Conservation (phyloP, 2,797 vertebrate genomes). For the Melopsittacus undulatus region DNA sequence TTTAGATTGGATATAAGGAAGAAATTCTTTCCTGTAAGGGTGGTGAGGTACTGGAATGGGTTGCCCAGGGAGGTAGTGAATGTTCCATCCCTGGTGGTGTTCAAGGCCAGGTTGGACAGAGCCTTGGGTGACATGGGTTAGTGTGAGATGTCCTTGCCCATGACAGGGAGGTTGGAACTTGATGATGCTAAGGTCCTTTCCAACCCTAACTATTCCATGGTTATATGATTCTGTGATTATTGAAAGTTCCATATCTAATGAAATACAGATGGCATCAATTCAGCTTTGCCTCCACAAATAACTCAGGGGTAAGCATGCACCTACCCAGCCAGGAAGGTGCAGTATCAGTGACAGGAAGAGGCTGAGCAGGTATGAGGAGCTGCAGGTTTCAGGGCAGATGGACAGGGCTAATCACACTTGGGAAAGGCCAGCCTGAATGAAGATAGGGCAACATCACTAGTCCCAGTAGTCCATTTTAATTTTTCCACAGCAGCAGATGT, state of each 20-base stretch:
- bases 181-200: background rate
- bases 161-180: background rate
- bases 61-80: too few relatives aligned
- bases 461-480: background rate
- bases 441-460: background rate
- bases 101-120: too few relatives aligned
- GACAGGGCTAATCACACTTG: fast-evolving
- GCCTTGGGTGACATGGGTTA: too few relatives aligned
- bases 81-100: too few relatives aligned
- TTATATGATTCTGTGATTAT: background rate
- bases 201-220: background rate
- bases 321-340: background rate
- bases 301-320: background rate
- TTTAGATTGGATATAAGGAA: too few relatives aligned
- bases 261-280: background rate
- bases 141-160: too few relatives aligned
- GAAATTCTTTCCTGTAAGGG: too few relatives aligned
- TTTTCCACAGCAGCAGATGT: background rate
- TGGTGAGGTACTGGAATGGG: too few relatives aligned
- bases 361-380: background rate
- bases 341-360: background rate
- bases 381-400: background rate
- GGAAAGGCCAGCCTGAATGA: fast-evolving
- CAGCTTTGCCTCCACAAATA: background rate
- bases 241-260: background rate